Percentiles rank a stretch among this genome's conserved stretches.
Conservation (phyloP, 2,113 vertebrate species). For the Suricata suricatta region DNA sequence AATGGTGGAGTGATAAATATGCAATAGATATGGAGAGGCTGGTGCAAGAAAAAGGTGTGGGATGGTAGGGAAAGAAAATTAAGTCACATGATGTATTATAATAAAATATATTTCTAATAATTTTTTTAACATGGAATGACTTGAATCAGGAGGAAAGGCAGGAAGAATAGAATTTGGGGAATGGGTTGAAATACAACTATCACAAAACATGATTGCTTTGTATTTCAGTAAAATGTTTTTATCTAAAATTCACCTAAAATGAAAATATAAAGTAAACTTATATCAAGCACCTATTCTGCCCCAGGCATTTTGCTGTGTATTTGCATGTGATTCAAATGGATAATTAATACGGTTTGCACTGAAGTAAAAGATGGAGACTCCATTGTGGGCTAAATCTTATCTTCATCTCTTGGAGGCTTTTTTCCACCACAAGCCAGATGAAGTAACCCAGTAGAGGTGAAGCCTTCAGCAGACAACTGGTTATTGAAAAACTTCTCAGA, state of each 20-base stretch:
- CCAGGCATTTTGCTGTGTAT: background rate
- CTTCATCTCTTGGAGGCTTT: background rate
- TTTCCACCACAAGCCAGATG: background rate
- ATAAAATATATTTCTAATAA: background rate
- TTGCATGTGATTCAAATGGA: background rate
- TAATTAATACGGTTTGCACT: background rate
- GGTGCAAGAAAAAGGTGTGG: background rate
- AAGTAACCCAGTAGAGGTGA: background rate
- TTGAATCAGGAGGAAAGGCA: background rate
- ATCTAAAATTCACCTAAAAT: background rate
- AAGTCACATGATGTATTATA: background rate
- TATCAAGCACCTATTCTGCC: background rate
- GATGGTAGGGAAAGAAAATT: background rate
- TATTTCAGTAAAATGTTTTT: constrained; percentile 15
- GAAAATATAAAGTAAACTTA: background rate
- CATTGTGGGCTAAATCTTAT: background rate
- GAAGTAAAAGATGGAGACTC: background rate
- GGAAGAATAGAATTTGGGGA: background rate
- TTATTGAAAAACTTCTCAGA: constrained; percentile 52
- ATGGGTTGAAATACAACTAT: background rate
- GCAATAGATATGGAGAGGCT: background rate
- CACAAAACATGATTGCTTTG: background rate
- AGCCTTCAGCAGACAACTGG: background rate
- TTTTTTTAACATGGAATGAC: background rate
- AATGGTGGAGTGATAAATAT: background rate